These are phyloP conservation scores for Aquatica leii DNA, from an alignment of 2,888 invertebrate species.

Conservation along the genomic window DNA sequence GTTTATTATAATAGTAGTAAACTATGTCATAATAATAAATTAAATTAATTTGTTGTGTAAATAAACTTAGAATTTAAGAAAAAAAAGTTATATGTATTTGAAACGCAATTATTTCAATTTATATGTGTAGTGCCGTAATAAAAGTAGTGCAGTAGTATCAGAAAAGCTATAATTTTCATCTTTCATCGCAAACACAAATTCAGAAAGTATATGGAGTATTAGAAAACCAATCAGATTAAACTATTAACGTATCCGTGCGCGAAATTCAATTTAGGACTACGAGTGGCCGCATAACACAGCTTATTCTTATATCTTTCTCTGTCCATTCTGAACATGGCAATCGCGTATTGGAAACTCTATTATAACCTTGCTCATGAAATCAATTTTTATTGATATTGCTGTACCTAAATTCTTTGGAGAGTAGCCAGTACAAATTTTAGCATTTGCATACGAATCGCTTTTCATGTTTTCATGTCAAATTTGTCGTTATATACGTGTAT, in stretches of 20 bases:
- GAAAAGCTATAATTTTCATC: neutral
- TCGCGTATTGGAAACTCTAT: constrained; percentile 50
- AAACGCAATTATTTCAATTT: too few species aligned
- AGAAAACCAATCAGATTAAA: constrained; percentile 51
- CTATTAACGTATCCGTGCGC: constrained; percentile 53
- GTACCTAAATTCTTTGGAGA: constrained; percentile 42
- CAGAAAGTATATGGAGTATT: constrained; percentile 35
- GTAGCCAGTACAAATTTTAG: constrained; percentile 45
- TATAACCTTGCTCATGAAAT: constrained; percentile 56
- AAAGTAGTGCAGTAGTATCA: too few species aligned
- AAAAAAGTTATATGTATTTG: too few species aligned
- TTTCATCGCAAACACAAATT: constrained; percentile 20
- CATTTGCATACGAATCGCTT: constrained; percentile 34
- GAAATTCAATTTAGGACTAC: constrained; percentile 54
- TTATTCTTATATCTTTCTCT: constrained; percentile 49
- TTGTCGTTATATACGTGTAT: constrained; percentile 14
- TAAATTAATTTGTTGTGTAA: too few species aligned
- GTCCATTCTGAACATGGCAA: constrained; percentile 36
- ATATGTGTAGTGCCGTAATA: too few species aligned
- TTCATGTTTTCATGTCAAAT: constrained; percentile 25
- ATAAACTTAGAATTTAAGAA: too few species aligned
- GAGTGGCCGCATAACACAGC: constrained; percentile 53
- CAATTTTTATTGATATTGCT: constrained; percentile 49
- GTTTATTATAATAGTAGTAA: too few species aligned
- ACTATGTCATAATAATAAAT: too few species aligned